A percentile compares a stretch with the other conserved stretches of the same genome.
Evolutionary conservation across 2,113 vertebrate species (phyloP).

Genomic region (Burhinus bistriatus): DNA sequence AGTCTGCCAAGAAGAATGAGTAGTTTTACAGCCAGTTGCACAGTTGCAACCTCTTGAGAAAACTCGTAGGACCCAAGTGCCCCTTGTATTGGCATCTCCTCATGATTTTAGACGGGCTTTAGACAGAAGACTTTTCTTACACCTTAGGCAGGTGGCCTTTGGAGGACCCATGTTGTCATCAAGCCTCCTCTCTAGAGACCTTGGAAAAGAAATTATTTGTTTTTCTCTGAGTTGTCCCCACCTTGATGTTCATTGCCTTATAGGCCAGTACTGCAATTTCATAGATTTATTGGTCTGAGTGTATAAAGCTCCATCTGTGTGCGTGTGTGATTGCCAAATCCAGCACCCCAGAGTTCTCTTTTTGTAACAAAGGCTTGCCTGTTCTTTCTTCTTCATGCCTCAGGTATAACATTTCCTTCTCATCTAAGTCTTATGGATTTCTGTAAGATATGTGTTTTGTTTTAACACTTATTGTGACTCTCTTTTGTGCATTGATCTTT

Average conservation of each 20-base stretch:
- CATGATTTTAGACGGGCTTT: background rate
- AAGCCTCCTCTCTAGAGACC: background rate
- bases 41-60: background rate
- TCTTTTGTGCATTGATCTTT: constrained; percentile 56
- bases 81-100: background rate
- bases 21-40: background rate
- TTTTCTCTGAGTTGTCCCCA: background rate
- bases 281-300: background rate
- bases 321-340: background rate
- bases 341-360: background rate
- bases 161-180: background rate
- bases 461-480: constrained; percentile 36
- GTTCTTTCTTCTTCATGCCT: constrained; percentile 29
- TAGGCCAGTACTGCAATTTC: background rate
- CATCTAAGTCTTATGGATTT: constrained; percentile 42
- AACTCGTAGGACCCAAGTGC: background rate
- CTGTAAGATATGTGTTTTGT: constrained; percentile 41
- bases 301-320: background rate
- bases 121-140: background rate
- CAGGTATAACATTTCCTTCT: constrained; percentile 24
- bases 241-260: background rate
- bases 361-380: background rate
- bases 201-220: background rate
- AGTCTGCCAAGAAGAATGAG: background rate
- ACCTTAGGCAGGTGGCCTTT: background rate